Conservation (phyloP, 2,888 invertebrate species). For the Cheilosia soror region DNA sequence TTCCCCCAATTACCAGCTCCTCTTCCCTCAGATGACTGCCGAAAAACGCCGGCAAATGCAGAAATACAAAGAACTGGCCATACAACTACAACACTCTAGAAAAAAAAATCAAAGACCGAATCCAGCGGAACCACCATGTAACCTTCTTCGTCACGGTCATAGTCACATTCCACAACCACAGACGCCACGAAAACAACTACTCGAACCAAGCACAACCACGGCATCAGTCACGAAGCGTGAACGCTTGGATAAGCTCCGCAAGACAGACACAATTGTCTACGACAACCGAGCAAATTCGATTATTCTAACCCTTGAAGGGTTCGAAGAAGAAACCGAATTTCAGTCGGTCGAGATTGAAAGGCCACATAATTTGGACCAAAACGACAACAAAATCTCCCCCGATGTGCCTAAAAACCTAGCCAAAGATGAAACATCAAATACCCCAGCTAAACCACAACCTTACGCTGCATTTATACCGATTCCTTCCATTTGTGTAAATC, state of each 20-base stretch:
- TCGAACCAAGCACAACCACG: slow-evolving; percentile 12
- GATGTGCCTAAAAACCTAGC: slow-evolving; percentile 47
- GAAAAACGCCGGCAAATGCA: slow-evolving; percentile 80
- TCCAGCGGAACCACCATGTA: slow-evolving; percentile 35
- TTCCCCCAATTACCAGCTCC: background rate
- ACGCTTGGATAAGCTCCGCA: slow-evolving; percentile 77
- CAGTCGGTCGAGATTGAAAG: slow-evolving; percentile 57
- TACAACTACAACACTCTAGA: slow-evolving; percentile 77
- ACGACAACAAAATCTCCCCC: slow-evolving; percentile 62
- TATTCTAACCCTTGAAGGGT: slow-evolving; percentile 74
- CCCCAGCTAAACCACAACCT: slow-evolving; percentile 54
- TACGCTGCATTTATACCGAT: slow-evolving; percentile 74
- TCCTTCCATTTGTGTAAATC: slow-evolving; percentile 81
- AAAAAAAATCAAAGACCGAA: slow-evolving; percentile 2
- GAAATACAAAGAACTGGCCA: slow-evolving; percentile 78
- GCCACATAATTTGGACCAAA: slow-evolving; percentile 59
- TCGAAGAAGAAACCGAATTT: slow-evolving; percentile 64
- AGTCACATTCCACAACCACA: slow-evolving; percentile 70
- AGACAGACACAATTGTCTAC: slow-evolving; percentile 81
- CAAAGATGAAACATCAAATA: slow-evolving; percentile 50
- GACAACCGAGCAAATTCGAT: slow-evolving; percentile 79
- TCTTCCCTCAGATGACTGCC: slow-evolving; percentile 80
- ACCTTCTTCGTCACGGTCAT: slow-evolving; percentile 67
- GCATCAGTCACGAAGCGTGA: slow-evolving; percentile 29
- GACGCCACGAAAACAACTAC: slow-evolving; percentile 40